Evolutionary conservation across 1,140 invertebrate genomes (phyloP).

Genomic region (Apis dorsata): DNA sequence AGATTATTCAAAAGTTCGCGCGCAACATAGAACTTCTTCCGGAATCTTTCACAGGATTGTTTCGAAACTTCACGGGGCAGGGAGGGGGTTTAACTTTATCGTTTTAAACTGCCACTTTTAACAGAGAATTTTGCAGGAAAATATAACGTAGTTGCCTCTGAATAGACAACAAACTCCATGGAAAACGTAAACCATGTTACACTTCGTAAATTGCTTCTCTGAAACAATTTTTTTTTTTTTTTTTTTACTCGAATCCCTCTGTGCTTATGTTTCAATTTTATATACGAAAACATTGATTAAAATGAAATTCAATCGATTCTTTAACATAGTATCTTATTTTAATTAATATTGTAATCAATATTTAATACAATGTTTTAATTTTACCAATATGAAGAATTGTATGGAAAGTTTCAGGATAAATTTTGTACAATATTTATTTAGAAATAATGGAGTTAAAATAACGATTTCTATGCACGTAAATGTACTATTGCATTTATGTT

Average conservation of each 20-base stretch:
- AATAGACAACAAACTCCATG: not conserved
- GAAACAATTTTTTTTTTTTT: not conserved
- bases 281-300: not conserved
- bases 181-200: not conserved
- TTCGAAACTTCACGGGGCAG: constrained; percentile 4
- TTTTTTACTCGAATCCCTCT: no score
- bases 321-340: no score
- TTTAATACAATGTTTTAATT: no score
- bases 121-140: not conserved
- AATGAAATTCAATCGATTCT: not conserved
- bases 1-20: constrained; percentile 21
- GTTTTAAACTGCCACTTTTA: not conserved
- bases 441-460: no score
- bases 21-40: not conserved
- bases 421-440: no score
- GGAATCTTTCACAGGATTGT: not conserved
- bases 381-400: no score
- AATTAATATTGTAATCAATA: no score
- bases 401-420: no score
- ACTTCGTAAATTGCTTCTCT: not conserved
- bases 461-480: no score
- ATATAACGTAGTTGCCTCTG: not conserved
- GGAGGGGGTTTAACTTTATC: not conserved
- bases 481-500: no score
- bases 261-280: not conserved